These are phyloP conservation scores for Hippocampus guttulatus DNA, from an alignment of 2,113 vertebrate genomes.

Conservation along the genomic window DNA sequence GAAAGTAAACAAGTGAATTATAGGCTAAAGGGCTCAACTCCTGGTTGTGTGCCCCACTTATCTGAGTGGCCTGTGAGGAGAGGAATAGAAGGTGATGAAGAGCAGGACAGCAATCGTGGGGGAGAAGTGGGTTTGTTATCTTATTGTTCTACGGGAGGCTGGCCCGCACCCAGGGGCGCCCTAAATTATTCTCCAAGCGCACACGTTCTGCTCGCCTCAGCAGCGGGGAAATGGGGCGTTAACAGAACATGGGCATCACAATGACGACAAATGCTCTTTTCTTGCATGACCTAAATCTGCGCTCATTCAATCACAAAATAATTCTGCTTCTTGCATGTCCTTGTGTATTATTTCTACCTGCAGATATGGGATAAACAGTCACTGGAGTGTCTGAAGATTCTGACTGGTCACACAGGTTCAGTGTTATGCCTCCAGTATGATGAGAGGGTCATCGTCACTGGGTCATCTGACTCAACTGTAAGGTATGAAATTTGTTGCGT, in stretches of 20 bases:
- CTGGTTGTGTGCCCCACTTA: conserved; percentile 35
- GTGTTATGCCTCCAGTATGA: conserved; percentile 98
- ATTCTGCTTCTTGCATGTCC: not conserved
- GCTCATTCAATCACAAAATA: conserved; percentile 32
- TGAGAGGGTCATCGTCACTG: conserved; percentile 96
- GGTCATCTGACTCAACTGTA: conserved; percentile 97
- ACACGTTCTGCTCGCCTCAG: conserved; percentile 15
- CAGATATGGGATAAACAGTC: conserved; percentile 98
- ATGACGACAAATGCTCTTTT: conserved; percentile 44
- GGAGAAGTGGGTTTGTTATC: conserved; percentile 32
- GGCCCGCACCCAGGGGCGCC: conserved; percentile 10
- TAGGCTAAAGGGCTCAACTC: conserved; percentile 38
- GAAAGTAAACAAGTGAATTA: conserved; percentile 44
- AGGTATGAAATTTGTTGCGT: conserved; percentile 67
- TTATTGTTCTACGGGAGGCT: conserved; percentile 42
- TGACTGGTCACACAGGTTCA: conserved; percentile 96
- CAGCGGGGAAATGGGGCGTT: conserved; percentile 52
- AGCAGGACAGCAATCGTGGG: conserved; percentile 5
- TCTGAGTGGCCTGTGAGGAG: conserved; percentile 26
- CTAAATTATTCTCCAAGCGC: conserved; percentile 23
- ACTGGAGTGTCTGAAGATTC: conserved; percentile 94
- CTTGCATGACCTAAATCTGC: conserved; percentile 48
- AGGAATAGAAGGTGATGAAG: conserved; percentile 15
- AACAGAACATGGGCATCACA: conserved; percentile 24
- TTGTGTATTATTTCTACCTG: not conserved